Evolutionary conservation across 2,113 vertebrate genomes (phyloP).

Genomic region (Pelusios castaneus): DNA sequence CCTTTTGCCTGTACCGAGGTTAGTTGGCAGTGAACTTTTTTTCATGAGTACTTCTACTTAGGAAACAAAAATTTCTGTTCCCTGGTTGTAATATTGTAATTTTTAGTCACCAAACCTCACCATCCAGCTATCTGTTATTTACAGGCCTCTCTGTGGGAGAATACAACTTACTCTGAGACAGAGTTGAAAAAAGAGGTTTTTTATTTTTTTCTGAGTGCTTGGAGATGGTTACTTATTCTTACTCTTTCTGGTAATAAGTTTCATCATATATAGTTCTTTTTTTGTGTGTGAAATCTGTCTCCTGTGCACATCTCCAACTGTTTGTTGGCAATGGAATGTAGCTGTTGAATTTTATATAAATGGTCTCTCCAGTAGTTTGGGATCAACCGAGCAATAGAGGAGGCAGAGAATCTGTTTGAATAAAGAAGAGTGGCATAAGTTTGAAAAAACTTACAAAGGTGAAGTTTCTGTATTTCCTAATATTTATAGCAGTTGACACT

Average conservation of each 20-base stretch:
- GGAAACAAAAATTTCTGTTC: background rate
- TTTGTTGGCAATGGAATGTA: slow-evolving; percentile 7
- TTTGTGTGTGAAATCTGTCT: slow-evolving; percentile 1
- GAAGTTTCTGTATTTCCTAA: background rate
- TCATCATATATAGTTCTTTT: background rate
- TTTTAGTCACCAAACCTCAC: background rate
- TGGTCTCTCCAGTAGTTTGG: background rate
- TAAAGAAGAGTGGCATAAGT: background rate
- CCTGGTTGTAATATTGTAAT: background rate
- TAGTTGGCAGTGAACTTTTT: slow-evolving; percentile 9
- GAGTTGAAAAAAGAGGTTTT: background rate
- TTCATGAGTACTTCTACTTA: background rate
- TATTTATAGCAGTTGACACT: background rate
- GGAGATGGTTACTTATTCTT: background rate
- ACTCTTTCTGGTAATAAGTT: background rate
- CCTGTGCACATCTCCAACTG: background rate
- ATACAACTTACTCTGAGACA: background rate
- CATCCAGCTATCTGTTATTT: background rate
- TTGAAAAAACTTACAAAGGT: background rate
- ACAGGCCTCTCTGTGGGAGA: background rate
- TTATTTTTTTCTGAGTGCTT: background rate
- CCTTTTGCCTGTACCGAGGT: background rate
- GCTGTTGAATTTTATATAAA: background rate
- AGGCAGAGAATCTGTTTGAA: background rate
- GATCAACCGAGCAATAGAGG: background rate